Evolutionary conservation across 2,797 vertebrate genomes (phyloP), one percentile per base, ranked within the genome.

Genomic region (Spinus pinus): DNA sequence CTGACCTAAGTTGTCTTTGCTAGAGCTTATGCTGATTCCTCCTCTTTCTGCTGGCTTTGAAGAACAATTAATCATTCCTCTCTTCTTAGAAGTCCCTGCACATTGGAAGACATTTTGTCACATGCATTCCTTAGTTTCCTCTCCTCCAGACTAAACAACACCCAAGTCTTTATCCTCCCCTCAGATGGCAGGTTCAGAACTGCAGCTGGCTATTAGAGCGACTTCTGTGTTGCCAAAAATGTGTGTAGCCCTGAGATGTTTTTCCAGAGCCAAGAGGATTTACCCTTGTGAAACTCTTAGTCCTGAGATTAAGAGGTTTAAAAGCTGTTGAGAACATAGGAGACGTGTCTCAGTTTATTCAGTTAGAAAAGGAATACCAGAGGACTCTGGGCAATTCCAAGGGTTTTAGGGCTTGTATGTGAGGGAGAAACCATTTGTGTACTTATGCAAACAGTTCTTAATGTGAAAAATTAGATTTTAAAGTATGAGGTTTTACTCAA

Each of bases 81-180:
- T 77, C 81, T 90, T 90, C 62, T 79, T 81, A 81, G 71, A 94
- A 91, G 51, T 92, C 81, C 51, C 30, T 81, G 13, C 2, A 2
- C 41, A 8, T 70, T 88, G 90, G 90, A 87, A 95, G 94, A 31
- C 16, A 88, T 61, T 84, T 58, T 94, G 92, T 95, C 90, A 80
- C 33, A 53, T 77, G 80, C 80, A 85, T 91, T 95, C 92, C 71
- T 92, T 60, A 86, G 90, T 88, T 95, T 96, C 90, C 91, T 94
- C 90, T 95, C 12, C 64, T 88, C 73, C 86, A 96, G 94, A 95
- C 92, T 93, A 95, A 96, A 95, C 88, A 95, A 84, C 73, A 86
- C 41, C 66, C 41, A 79, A 49, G 56, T 37, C 78, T 93, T 90
- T 64, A 82, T 84, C 42, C 56, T 90, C 8, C 17, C 31, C 33